Base-by-base conservation (phyloP, 2,797 vertebrate genomes). In the Parotocinclus haroldoi region DNA sequence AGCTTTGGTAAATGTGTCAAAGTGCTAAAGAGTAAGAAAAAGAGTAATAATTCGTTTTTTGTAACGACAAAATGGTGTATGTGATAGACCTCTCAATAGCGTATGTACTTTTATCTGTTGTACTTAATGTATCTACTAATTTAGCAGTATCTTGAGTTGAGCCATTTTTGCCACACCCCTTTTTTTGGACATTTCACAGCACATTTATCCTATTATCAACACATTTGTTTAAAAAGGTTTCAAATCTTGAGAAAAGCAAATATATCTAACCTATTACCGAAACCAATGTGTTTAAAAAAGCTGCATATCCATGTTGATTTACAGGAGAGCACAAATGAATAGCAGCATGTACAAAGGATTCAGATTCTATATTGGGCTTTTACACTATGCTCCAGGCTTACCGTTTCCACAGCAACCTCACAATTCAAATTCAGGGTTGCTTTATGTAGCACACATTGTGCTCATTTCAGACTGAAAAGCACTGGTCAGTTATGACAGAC, bases 41-140 rank as follows among this genome's bases (percentile, higher is more conserved):
- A n/a, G n/a, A n/a, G n/a, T n/a, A n/a, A n/a, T n/a, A n/a, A n/a
- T n/a, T n/a, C n/a, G n/a, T n/a, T n/a, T n/a, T n/a, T n/a, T n/a
- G n/a, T n/a, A n/a, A n/a, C n/a, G n/a, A n/a, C n/a, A n/a, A n/a
- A n/a, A n/a, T n/a, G n/a, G n/a, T n/a, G n/a, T n/a, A n/a, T n/a
- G n/a, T n/a, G n/a, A n/a, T n/a, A n/a, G n/a, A n/a, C n/a, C n/a
- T n/a, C n/a, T n/a, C n/a, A n/a, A n/a, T n/a, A n/a, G n/a, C n/a
- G n/a, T n/a, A n/a, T n/a, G n/a, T n/a, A n/a, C n/a, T 48, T 44
- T 61, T 78, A 78, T 72, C 61, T 51, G 66, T 64, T 61, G 16
- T 38, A 66, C 56, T 51, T 73, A n/a, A n/a, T 72, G 62, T 69
- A 67, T 76, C 73, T 71, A 76, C 72, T 72, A 53, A 73, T 75